Conservation (phyloP, 2,797 vertebrate species). For the Sebastes hopkinsi region DNA sequence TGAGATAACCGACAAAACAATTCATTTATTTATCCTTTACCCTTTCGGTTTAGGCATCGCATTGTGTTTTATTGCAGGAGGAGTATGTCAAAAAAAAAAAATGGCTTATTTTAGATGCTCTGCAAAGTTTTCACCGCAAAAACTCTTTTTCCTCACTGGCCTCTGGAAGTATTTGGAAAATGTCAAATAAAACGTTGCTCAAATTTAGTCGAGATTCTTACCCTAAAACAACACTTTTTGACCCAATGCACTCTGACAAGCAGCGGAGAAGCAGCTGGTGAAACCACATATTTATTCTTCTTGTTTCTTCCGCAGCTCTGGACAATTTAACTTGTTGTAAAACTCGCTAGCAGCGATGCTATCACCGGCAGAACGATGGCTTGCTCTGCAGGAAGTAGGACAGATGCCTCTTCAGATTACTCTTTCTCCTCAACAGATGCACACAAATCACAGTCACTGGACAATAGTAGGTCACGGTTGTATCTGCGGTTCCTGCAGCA, state of each 20-base stretch:
- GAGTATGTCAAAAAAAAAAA: not conserved
- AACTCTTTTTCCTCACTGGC: not conserved
- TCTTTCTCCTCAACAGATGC: slow-evolving; percentile 31
- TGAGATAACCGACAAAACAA: slow-evolving; percentile 23
- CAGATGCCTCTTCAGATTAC: slow-evolving; percentile 49
- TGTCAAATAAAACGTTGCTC: slow-evolving; percentile 10
- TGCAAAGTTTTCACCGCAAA: not conserved
- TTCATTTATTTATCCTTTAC: slow-evolving; percentile 33
- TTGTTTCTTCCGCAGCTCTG: slow-evolving; percentile 31
- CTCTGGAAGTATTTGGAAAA: slow-evolving; percentile 12
- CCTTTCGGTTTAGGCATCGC: slow-evolving; percentile 15
- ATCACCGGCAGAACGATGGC: slow-evolving; percentile 43
- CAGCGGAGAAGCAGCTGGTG: slow-evolving; percentile 35
- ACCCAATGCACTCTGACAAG: slow-evolving; percentile 24
- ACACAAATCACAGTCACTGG: slow-evolving; percentile 22
- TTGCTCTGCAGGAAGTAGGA: slow-evolving; percentile 37
- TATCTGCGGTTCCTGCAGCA: slow-evolving; percentile 1
- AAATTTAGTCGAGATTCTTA: slow-evolving; percentile 24
- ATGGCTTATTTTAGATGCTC: slow-evolving; percentile 1
- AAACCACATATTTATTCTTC: slow-evolving; percentile 35
- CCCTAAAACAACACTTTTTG: slow-evolving; percentile 19
- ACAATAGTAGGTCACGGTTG: slow-evolving; percentile 28
- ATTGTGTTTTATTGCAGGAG: slow-evolving; percentile 28
- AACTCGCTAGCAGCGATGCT: slow-evolving; percentile 38
- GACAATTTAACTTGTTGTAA: slow-evolving; percentile 45